These are phyloP conservation scores for Micrasema minimum DNA, from an alignment of 1,140 invertebrate genomes.

Conservation along the genomic window DNA sequence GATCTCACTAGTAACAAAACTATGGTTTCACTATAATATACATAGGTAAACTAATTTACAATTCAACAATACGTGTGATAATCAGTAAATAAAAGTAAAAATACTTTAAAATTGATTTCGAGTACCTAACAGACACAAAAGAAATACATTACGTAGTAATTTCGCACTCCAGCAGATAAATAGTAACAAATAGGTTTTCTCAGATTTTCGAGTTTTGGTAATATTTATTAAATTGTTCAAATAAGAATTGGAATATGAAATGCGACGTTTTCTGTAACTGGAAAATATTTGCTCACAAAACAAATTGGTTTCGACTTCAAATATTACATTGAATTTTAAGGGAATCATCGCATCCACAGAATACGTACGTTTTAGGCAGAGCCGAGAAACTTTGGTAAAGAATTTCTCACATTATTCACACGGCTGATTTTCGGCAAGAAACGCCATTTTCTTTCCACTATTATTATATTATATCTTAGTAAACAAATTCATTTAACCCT, in stretches of 20 bases:
- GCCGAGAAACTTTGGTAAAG: neutral
- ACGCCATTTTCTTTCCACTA: neutral
- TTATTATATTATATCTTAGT: conserved; percentile 19
- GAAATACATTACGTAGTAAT: too few species aligned
- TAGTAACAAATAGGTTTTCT: neutral
- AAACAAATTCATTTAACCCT: conserved; percentile 31
- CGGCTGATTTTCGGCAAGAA: neutral
- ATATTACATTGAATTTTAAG: conserved; percentile 8
- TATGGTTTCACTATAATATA: too few species aligned
- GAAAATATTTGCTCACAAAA: conserved; percentile 18
- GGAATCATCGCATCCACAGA: neutral
- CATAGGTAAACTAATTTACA: too few species aligned
- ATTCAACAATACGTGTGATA: too few species aligned
- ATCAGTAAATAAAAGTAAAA: too few species aligned
- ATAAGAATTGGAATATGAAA: conserved; percentile 5
- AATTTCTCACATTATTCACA: conserved; percentile 14
- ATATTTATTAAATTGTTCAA: conserved; percentile 29
- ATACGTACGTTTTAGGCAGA: neutral
- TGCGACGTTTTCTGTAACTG: neutral
- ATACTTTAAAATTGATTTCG: too few species aligned
- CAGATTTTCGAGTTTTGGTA: neutral
- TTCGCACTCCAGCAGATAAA: neutral
- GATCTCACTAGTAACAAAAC: too few species aligned
- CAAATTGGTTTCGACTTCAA: neutral
- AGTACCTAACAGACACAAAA: too few species aligned